Base-by-base conservation (phyloP, 2,888 invertebrate genomes). In the Trypoxylon attenuatum region DNA sequence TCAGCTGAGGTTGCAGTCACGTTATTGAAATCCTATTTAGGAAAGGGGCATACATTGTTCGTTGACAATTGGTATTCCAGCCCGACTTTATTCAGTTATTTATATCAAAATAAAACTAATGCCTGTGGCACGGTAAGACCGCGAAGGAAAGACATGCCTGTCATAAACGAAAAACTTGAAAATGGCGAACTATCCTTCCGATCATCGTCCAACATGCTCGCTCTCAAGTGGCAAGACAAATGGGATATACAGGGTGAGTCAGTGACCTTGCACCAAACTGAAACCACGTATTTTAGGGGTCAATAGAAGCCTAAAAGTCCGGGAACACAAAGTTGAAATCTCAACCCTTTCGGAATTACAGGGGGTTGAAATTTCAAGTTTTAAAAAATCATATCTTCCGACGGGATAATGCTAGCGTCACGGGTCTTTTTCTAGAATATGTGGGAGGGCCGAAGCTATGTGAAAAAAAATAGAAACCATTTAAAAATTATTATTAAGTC, bases 111-210 rank as follows among this genome's bases (percentile, higher is more conserved):
- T n/a, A 15, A 22, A 47, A 55, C 55, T 1, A 39, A 55, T 47
- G 47, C 47, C 8, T 46, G 27, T 10, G 27, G 16, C 21, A 55
- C 47, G 13, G 19, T 39, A 47, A 46, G 25, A 47, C 39, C 1
- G 8, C 23, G 25, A 45, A 25, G 23, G 15, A 45, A 45, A 23
- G 45, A 23, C 15, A 45, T 45, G 45, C 49, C 49, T 10, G 27
- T 27, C 10, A 27, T 27, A 10, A 27, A 27, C n/a, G 8, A 69
- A 61, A 65, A 45, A 45, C 13, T 10, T 8, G 45, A 18, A 21
- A 18, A 22, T 22, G 19, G 45, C 19, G 21, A 45, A 45, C 5
- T 82, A 2, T 50, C 57, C 41, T 73, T 76, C 72, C 67, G 80
- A 13, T 56, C 80, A 15, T 81, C 79, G 49, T 27, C 29, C 29